These are phyloP conservation scores for Vidua macroura DNA, from an alignment of 2,113 vertebrate genomes.

Conservation along the genomic window DNA sequence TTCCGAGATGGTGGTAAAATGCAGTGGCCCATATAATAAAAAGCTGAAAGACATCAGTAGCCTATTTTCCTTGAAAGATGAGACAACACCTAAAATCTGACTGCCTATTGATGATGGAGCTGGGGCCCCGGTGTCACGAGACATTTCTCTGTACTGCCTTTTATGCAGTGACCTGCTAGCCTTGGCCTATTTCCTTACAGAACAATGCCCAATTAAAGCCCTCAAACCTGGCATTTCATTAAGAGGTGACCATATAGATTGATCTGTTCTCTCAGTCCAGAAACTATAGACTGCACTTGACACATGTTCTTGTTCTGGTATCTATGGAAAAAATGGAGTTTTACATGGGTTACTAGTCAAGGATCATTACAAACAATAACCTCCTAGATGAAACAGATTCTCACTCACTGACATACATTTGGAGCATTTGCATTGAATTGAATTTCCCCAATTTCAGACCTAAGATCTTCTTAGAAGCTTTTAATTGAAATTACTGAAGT, in stretches of 20 bases:
- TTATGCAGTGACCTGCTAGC: background rate
- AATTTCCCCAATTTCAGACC: background rate
- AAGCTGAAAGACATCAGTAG: background rate
- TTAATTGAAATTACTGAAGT: slow-evolving; percentile 14
- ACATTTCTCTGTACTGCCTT: background rate
- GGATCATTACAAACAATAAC: background rate
- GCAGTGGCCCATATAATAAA: background rate
- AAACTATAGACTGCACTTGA: background rate
- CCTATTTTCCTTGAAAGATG: background rate
- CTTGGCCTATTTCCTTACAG: background rate
- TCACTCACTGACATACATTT: background rate
- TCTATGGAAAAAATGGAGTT: background rate
- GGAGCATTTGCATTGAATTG: background rate
- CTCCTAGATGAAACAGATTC: background rate
- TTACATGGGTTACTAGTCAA: background rate
- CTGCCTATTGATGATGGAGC: background rate
- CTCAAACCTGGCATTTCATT: background rate
- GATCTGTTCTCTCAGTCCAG: background rate
- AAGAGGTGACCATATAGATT: background rate
- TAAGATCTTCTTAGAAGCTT: background rate
- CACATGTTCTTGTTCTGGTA: background rate
- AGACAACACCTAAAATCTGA: background rate
- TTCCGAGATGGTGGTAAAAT: background rate
- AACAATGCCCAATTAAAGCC: background rate
- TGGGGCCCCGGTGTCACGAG: background rate